Evolutionary conservation across 2,113 vertebrate genomes (phyloP).

Genomic region (Empidonax alnorum): DNA sequence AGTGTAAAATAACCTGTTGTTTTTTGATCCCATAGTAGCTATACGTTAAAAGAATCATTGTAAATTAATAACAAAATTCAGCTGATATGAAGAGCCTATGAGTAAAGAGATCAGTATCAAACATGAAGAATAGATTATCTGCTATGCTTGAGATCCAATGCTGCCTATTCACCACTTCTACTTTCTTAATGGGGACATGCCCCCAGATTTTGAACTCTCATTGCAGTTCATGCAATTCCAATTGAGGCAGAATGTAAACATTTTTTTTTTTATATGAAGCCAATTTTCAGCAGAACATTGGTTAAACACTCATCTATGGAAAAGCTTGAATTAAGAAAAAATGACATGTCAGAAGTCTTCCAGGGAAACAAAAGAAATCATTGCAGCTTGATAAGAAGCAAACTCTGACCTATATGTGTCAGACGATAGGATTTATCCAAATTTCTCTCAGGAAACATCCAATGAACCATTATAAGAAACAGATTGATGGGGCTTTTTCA

Average conservation of each 20-base stretch:
- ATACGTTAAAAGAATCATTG: background rate
- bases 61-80: background rate
- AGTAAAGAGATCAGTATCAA: background rate
- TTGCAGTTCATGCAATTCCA: background rate
- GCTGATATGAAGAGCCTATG: background rate
- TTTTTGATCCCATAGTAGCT: background rate
- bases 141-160: background rate
- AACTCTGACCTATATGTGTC: background rate
- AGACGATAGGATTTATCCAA: background rate
- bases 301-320: background rate
- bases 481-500: background rate
- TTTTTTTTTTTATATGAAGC: background rate
- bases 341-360: background rate
- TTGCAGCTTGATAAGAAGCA: background rate
- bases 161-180: background rate
- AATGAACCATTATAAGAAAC: background rate
- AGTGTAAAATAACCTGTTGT: background rate
- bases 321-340: background rate
- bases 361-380: background rate
- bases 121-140: background rate
- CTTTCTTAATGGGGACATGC: background rate
- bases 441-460: background rate
- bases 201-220: background rate
- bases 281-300: background rate
- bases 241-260: background rate